Evolutionary conservation across 2,113 vertebrate genomes (phyloP).

Genomic region (Phalacrocorax aristotelis): DNA sequence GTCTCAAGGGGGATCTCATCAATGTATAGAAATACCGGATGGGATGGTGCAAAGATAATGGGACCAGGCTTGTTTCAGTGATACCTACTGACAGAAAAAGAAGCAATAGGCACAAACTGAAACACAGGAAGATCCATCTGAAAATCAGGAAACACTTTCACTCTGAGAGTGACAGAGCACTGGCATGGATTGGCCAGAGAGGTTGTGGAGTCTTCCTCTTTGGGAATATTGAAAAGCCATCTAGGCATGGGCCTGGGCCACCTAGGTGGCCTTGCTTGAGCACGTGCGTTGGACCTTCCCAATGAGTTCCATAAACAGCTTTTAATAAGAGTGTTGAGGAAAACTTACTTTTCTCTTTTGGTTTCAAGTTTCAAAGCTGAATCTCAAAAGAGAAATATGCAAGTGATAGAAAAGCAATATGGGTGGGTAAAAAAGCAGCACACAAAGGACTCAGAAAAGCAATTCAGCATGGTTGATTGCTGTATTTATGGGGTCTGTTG

Average conservation of each 20-base stretch:
- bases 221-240: not conserved
- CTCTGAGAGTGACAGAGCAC: too few species aligned
- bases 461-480: not conserved
- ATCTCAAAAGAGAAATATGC: not conserved
- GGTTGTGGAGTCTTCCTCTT: not conserved
- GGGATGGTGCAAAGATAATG: not conserved
- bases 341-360: not conserved
- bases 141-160: too few species aligned
- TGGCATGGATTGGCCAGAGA: too few species aligned
- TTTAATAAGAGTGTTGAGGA: not conserved
- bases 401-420: not conserved
- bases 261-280: not conserved
- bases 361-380: not conserved
- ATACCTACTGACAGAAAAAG: too few species aligned
- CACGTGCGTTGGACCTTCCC: not conserved
- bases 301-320: not conserved
- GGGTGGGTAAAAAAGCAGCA: not conserved
- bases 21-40: not conserved
- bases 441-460: not conserved
- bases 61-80: too few species aligned
- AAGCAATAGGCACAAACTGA: too few species aligned
- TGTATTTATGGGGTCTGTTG: not conserved
- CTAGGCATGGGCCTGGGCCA: not conserved
- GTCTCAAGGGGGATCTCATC: not conserved
- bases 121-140: too few species aligned